phyloP scores from a whole-genome alignment of 2,888 invertebrate genomes.

The Ferrisia virgata region DNA sequence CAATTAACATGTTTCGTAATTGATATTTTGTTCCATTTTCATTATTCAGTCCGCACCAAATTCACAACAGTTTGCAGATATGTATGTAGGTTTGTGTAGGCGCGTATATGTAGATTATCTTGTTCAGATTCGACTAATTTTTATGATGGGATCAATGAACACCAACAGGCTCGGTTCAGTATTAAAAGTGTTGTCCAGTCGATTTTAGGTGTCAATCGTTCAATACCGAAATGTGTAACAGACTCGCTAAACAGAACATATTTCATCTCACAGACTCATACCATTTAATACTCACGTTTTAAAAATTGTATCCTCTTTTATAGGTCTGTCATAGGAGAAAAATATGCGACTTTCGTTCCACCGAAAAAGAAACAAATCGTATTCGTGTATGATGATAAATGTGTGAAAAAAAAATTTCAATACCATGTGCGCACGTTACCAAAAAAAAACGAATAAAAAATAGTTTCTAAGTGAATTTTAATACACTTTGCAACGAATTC shows the following conservation, averaged over 20 bases:
- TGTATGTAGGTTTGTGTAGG: no score
- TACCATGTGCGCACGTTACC: background rate
- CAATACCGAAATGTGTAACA: no score
- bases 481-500: background rate
- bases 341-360: background rate
- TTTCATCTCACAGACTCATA: background rate
- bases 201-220: background rate
- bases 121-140: background rate
- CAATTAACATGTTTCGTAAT: slow-evolving; percentile 21
- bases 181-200: background rate
- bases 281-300: background rate
- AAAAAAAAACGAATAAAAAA: background rate
- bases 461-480: background rate
- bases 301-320: background rate
- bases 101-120: background rate
- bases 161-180: background rate
- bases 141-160: slow-evolving; percentile 10
- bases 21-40: background rate
- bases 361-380: background rate
- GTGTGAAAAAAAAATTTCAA: background rate
- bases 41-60: background rate
- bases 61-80: background rate
- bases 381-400: background rate
- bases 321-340: background rate
- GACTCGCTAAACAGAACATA: no score